Conservation (phyloP, 2,113 vertebrate species). For the Bubo scandiacus region DNA sequence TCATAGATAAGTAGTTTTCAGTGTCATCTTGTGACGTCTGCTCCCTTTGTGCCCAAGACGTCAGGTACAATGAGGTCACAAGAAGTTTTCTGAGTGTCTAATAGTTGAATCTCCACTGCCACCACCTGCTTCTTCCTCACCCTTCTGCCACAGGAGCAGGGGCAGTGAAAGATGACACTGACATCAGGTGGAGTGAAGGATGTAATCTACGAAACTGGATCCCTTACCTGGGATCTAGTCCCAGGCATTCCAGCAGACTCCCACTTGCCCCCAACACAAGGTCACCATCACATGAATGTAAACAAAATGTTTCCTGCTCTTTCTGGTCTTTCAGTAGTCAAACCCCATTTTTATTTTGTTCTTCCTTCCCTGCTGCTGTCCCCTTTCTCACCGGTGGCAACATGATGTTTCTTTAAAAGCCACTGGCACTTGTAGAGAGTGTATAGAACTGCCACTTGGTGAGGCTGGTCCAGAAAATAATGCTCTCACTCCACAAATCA, state of each 20-base stretch:
- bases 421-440: not conserved
- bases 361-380: not conserved
- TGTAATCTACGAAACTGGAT: not conserved
- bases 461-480: not conserved
- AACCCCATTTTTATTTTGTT: accelerated
- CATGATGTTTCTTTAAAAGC: not conserved
- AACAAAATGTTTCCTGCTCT: not conserved
- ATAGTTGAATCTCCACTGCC: not conserved
- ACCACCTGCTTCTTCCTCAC: not conserved
- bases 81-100: not conserved
- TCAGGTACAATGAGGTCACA: not conserved
- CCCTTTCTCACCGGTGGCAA: not conserved
- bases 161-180: not conserved
- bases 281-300: not conserved
- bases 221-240: not conserved
- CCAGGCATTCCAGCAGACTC: not conserved
- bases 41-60: not conserved
- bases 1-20: not conserved
- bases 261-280: not conserved
- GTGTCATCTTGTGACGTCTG: not conserved
- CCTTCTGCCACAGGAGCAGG: not conserved
- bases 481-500: not conserved
- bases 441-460: not conserved
- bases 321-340: not conserved
- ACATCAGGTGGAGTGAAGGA: not conserved